Conservation (phyloP, 2,888 invertebrate genomes). For the Nemotelus nigrinus region DNA sequence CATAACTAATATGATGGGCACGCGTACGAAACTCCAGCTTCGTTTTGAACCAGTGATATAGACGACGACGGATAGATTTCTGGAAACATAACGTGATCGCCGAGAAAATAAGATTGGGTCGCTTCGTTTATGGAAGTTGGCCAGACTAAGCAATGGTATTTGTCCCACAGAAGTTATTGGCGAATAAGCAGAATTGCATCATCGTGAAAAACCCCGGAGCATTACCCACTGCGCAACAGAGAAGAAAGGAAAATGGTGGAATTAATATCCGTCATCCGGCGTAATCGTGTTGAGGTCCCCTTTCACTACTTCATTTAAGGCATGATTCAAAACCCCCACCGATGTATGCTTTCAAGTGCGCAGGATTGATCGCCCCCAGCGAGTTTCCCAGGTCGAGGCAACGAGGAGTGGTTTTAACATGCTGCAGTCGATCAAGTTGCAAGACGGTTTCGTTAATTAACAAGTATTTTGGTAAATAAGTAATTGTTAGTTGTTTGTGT, state of each 20-base stretch:
- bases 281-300: not conserved
- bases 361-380: too few species aligned
- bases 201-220: constrained; percentile 31
- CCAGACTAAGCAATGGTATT: constrained; percentile 7
- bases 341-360: too few species aligned
- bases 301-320: not conserved
- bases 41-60: too few species aligned
- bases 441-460: too few species aligned
- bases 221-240: not conserved
- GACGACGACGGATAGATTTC: not conserved
- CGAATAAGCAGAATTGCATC: constrained; percentile 33
- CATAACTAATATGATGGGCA: too few species aligned
- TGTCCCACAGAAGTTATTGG: constrained; percentile 24
- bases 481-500: too few species aligned
- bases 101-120: constrained; percentile 23
- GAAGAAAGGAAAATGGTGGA: not conserved
- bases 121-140: constrained; percentile 26
- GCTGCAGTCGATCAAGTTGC: too few species aligned
- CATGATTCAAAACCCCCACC: not conserved
- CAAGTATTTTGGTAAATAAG: too few species aligned
- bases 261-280: not conserved
- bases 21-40: too few species aligned
- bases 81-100: constrained; percentile 1
- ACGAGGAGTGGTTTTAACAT: too few species aligned
- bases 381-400: too few species aligned